Conservation (phyloP, 2,797 vertebrate genomes). For the Eupleurogrammus muticus region DNA sequence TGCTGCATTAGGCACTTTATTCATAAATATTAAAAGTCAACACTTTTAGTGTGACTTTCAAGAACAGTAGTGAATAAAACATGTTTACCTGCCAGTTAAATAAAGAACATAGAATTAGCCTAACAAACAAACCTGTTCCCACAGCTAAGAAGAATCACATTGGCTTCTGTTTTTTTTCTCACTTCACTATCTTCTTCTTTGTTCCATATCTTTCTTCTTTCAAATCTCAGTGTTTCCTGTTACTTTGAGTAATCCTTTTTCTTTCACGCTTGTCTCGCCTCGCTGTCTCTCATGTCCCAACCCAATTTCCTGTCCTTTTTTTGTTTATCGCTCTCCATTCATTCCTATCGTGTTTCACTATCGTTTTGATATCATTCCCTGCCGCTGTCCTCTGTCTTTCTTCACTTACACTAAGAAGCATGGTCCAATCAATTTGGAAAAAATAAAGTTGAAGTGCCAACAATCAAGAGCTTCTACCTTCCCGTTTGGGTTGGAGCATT, state of each 20-base stretch:
- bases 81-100: neutral
- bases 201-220: neutral
- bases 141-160: neutral
- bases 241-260: constrained; percentile 8
- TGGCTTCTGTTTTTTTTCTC: constrained; percentile 12
- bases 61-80: neutral
- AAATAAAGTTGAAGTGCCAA: neutral
- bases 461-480: constrained; percentile 64
- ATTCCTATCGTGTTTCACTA: neutral
- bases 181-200: neutral
- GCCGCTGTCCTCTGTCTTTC: neutral
- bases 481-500: constrained; percentile 43
- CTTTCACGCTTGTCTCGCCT: constrained; percentile 24
- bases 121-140: neutral
- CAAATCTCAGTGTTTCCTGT: constrained; percentile 35
- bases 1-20: neutral
- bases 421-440: neutral
- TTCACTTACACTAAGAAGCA: neutral
- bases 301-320: constrained; percentile 46
- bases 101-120: neutral
- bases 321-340: constrained; percentile 14
- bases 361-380: neutral
- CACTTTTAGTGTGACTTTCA: too few species aligned
- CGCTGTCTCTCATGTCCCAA: constrained; percentile 12
- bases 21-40: neutral